Conservation (phyloP, 1,140 invertebrate species). For the Drosophila melanica region DNA sequence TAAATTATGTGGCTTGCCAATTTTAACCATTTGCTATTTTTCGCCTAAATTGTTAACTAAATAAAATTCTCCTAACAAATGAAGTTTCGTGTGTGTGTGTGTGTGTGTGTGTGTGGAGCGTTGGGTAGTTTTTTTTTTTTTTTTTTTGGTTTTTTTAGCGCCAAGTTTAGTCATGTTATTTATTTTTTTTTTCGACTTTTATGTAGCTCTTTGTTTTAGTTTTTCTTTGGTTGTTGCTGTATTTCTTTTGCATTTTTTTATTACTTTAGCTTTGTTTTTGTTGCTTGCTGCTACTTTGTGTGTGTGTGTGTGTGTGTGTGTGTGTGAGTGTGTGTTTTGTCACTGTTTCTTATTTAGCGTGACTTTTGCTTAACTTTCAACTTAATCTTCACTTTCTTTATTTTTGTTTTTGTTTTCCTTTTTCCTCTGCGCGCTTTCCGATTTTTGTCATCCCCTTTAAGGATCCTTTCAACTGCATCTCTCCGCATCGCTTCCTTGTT, state of each 20-base stretch:
- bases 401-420: neutral
- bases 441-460: slow-evolving; percentile 1
- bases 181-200: slow-evolving; percentile 50
- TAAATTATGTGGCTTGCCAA: slow-evolving; percentile 71
- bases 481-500: neutral
- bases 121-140: slow-evolving; percentile 64
- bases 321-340: slow-evolving; percentile 53
- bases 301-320: slow-evolving; percentile 19
- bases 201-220: slow-evolving; percentile 56
- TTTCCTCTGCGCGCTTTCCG: slow-evolving; percentile 19
- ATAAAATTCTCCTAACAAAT: slow-evolving; percentile 73
- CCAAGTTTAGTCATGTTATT: slow-evolving; percentile 44
- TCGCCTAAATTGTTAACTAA: slow-evolving; percentile 71
- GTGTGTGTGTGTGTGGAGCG: slow-evolving; percentile 51
- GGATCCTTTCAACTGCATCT: slow-evolving; percentile 4
- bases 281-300: slow-evolving; percentile 63
- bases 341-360: slow-evolving; percentile 44
- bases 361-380: slow-evolving; percentile 42
- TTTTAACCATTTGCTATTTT: slow-evolving; percentile 54
- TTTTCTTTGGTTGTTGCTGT: slow-evolving; percentile 80
- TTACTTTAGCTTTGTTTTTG: slow-evolving; percentile 48
- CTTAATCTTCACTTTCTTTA: slow-evolving; percentile 19
- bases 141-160: slow-evolving; percentile 51
- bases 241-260: slow-evolving; percentile 62
- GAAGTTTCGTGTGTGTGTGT: slow-evolving; percentile 36